Evolutionary conservation across 2,113 vertebrate species (phyloP), one percentile per base, ranked within the genome.

Genomic region (Erpornis zantholeuca): DNA sequence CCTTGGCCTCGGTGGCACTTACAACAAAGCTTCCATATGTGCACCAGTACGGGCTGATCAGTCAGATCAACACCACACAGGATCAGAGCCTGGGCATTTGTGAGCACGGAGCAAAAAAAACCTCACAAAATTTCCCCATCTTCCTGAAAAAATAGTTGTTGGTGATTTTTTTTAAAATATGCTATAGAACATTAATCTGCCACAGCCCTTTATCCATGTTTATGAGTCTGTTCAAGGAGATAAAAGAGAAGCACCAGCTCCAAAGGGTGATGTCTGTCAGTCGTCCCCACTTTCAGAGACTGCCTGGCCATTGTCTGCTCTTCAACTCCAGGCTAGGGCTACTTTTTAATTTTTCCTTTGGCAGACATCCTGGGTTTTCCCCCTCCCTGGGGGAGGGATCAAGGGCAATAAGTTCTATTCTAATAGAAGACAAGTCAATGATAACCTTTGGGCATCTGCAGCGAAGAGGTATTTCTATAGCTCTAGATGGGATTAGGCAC

Each of bases 11-110:
- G 0, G 84, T 70, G 63, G 89, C 94, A 82, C 94, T 88, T 78
- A 5, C 0, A 93, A 96, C 90, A 96, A 96, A 96, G 93, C 92
- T 95, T 88, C 96, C 96, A 95, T 96, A 96, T 96, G 95, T 94
- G 95, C 95, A 94, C 94, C 94, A 94, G 89, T 63, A 94, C 4
- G 42, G 94, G 81, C 86, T 96, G 86, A 87, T 79, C 81, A 87
- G 86, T 49, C 89, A 60, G 72, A 76, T 64, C 80, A 86, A 72
- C 79, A 42, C 72, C 69, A 64, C 80, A 27, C 76, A 68, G 36
- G 47, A 86, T 56, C 82, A 53, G 56, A 83, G 82, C 20, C 63
- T 33, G 76, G 14, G 4, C 88, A 64, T 88, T 44, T 88, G 82
- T 33, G 44, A 84, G 36, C 27, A 35, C 0, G 3, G 86, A 75